Conservation (phyloP, 2,797 vertebrate genomes). For the Sebastolobus altivelis region DNA sequence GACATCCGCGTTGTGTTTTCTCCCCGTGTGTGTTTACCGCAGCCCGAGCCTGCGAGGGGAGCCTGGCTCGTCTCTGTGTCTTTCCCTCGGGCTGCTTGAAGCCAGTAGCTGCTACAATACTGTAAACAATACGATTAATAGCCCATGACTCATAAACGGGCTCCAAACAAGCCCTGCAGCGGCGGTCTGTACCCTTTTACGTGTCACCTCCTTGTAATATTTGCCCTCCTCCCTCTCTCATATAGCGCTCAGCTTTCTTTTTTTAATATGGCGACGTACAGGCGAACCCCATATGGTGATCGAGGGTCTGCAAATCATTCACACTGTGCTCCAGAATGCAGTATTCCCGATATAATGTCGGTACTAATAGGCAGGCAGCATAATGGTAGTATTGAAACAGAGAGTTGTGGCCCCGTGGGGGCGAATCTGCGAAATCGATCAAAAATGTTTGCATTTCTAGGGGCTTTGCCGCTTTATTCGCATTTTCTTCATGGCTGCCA, state of each 20-base stretch:
- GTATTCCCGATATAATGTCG: constrained; percentile 39
- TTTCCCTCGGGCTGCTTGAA: constrained; percentile 71
- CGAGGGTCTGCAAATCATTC: constrained; percentile 22
- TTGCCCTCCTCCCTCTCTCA: constrained; percentile 56
- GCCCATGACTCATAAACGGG: constrained; percentile 83
- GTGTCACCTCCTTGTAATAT: constrained; percentile 68
- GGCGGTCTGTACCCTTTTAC: constrained; percentile 69
- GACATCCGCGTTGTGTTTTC: constrained; percentile 44
- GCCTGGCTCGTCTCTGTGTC: constrained; percentile 79
- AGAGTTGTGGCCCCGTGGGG: constrained; percentile 14
- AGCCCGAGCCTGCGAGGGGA: constrained; percentile 55
- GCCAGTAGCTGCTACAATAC: constrained; percentile 80
- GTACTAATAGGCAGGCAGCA: constrained; percentile 39
- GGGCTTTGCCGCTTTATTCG: constrained; percentile 8
- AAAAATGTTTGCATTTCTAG: constrained; percentile 36
- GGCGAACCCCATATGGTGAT: constrained; percentile 55
- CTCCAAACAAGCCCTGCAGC: constrained; percentile 80
- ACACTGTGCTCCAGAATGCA: constrained; percentile 43
- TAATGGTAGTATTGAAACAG: constrained; percentile 27
- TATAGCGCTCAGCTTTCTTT: constrained; percentile 55
- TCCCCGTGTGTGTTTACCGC: constrained; percentile 66
- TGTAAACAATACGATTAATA: constrained; percentile 88
- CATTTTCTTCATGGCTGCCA: constrained; percentile 11
- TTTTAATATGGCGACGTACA: constrained; percentile 59
- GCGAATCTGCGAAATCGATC: constrained; percentile 27